Percentiles rank a stretch among this genome's conserved stretches.
These are phyloP conservation scores for Caenorhabditis uteleia DNA, from an alignment of 2,888 invertebrate genomes.

Conservation along the genomic window DNA sequence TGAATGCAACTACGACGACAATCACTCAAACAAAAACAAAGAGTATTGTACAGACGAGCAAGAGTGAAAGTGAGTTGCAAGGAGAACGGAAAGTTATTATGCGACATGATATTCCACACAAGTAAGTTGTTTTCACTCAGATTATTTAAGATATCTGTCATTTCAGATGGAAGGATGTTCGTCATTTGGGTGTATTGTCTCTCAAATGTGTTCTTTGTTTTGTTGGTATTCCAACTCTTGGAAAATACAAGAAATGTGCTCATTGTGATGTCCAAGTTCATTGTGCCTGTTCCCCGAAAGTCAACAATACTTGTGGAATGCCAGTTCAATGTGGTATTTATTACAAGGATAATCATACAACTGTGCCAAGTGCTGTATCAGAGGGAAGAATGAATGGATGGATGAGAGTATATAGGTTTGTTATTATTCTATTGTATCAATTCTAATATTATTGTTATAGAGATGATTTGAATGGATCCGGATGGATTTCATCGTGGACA, in stretches of 20 bases:
- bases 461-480: slow-evolving; percentile 26
- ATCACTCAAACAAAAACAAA: background rate
- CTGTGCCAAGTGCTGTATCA: slow-evolving; percentile 1
- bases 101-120: slow-evolving; percentile 51
- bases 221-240: slow-evolving; percentile 39
- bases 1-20: background rate
- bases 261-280: slow-evolving; percentile 46
- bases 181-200: slow-evolving; percentile 36
- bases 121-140: too few species aligned
- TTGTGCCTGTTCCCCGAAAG: slow-evolving; percentile 29
- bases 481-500: slow-evolving; percentile 51
- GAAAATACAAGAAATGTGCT: slow-evolving; percentile 34
- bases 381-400: slow-evolving; percentile 54
- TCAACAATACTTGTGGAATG: slow-evolving; percentile 50
- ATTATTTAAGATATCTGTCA: too few species aligned
- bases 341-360: slow-evolving; percentile 39
- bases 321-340: slow-evolving; percentile 41
- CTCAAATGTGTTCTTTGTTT: slow-evolving; percentile 48
- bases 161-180: slow-evolving; percentile 50
- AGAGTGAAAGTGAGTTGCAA: slow-evolving; percentile 14
- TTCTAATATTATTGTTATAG: too few species aligned
- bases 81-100: slow-evolving; percentile 19
- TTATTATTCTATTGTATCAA: background rate
- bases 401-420: slow-evolving; percentile 48
- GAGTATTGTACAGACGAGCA: slow-evolving; percentile 1